Percentiles rank a stretch among this genome's conserved stretches.
Conservation (phyloP, 2,888 invertebrate species). For the Lithophane ornitopus region DNA sequence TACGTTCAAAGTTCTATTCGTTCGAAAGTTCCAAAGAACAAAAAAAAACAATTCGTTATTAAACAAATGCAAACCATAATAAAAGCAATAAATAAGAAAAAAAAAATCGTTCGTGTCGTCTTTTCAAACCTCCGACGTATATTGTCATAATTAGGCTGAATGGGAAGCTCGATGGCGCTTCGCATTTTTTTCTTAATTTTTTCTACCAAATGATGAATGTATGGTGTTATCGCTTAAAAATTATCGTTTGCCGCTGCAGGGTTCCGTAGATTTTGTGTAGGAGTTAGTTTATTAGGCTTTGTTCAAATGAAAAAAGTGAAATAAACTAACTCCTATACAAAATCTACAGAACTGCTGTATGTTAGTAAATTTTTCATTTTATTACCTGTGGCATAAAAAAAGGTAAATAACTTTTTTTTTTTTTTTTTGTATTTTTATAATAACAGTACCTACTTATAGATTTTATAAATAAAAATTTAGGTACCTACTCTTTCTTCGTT, state of each 20-base stretch:
- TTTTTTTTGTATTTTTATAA: too few species aligned
- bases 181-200: conserved; percentile 73
- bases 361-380: neutral
- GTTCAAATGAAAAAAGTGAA: too few species aligned
- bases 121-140: conserved; percentile 84
- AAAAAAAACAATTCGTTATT: conserved; percentile 16
- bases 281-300: neutral
- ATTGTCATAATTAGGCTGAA: conserved; percentile 86
- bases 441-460: neutral
- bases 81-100: conserved; percentile 82
- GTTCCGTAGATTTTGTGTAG: conserved; percentile 37
- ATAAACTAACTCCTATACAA: too few species aligned
- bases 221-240: conserved; percentile 60
- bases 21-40: neutral
- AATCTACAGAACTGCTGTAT: neutral
- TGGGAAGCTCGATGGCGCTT: conserved; percentile 79
- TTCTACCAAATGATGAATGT: conserved; percentile 72
- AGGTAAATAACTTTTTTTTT: too few species aligned
- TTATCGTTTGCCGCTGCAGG: conserved; percentile 11
- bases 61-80: conserved; percentile 64
- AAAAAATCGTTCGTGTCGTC: conserved; percentile 71
- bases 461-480: too few species aligned
- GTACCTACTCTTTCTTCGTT: neutral
- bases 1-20: neutral
- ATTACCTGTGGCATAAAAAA: neutral